Base-by-base conservation (phyloP, 1,140 invertebrate species). In the Thalassaphorura encarpata region DNA sequence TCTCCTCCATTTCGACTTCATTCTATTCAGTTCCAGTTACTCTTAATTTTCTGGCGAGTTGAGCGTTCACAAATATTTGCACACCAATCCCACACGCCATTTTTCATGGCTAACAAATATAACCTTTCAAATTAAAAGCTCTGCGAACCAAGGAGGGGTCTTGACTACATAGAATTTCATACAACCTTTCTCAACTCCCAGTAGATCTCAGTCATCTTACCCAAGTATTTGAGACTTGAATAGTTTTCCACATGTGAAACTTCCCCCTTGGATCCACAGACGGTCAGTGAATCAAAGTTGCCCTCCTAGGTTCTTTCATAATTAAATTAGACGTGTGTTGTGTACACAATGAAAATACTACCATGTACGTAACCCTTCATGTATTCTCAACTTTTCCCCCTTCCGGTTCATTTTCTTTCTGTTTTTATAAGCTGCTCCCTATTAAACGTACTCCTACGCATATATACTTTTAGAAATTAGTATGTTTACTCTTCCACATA, bases 91-190 rank as follows among this genome's bases (percentile, higher is more conserved):
- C 54, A 60, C 62, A 58, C 47, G 54, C 45, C 49, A 47, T 53
- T 62, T 53, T 59, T 50, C 50, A 52, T 33, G 33, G 51, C 46
- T 57, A 39, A 50, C 51, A 56, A 64, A 64, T 64, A 60, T 57
- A 64, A 64, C 63, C 63, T 62, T 62, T 58, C 33, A 64, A 64
- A 56, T 64, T 64, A 64, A 64, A 64, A 58, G 62, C 52, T 61
- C 40, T n/a, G n/a, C n/a, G n/a, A n/a, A n/a, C n/a, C n/a, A n/a
- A n/a, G n/a, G n/a, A n/a, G n/a, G n/a, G n/a, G n/a, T n/a, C n/a
- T n/a, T n/a, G n/a, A n/a, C n/a, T n/a, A n/a, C n/a, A n/a, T n/a
- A n/a, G n/a, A n/a, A n/a, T n/a, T n/a, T n/a, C n/a, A n/a, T n/a
- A n/a, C n/a, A n/a, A n/a, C n/a, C n/a, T n/a, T n/a, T n/a, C n/a